Conservation (phyloP, 2,113 vertebrate genomes). For the Balaeniceps rex region DNA sequence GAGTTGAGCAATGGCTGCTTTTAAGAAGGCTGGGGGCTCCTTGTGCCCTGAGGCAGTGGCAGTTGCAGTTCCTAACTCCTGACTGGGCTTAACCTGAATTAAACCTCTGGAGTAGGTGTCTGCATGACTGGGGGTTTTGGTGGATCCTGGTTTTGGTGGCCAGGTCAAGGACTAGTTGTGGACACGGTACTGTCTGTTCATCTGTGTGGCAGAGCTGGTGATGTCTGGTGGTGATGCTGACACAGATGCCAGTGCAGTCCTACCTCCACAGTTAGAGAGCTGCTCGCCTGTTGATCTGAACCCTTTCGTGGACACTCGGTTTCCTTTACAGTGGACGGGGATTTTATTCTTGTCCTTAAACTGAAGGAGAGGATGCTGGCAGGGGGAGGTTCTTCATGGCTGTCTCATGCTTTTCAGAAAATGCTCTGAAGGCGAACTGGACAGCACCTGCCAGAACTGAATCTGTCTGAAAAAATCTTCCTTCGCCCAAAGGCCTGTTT, state of each 20-base stretch:
- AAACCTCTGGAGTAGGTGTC: not conserved
- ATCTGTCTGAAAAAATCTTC: not conserved
- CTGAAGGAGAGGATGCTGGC: not conserved
- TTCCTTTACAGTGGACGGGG: not conserved
- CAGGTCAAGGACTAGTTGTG: not conserved
- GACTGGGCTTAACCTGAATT: not conserved
- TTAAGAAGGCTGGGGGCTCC: not conserved
- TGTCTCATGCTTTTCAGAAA: constrained; percentile 3
- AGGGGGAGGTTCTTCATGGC: not conserved
- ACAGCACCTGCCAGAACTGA: rapidly evolving
- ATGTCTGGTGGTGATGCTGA: not conserved
- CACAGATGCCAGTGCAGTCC: not conserved
- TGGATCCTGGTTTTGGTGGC: not conserved
- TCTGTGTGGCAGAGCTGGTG: not conserved
- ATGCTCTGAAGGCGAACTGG: constrained; percentile 11
- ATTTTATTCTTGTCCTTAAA: not conserved
- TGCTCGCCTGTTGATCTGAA: not conserved
- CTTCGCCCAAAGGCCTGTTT: not conserved
- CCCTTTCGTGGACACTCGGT: not conserved
- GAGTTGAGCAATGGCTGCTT: not conserved
- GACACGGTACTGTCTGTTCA: not conserved
- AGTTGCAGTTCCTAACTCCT: not conserved
- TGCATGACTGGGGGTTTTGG: not conserved
- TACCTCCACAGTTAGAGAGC: not conserved
- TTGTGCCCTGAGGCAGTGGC: not conserved